These are phyloP conservation scores for Chelonus formosanus DNA, from an alignment of 2,888 invertebrate species.

Conservation along the genomic window DNA sequence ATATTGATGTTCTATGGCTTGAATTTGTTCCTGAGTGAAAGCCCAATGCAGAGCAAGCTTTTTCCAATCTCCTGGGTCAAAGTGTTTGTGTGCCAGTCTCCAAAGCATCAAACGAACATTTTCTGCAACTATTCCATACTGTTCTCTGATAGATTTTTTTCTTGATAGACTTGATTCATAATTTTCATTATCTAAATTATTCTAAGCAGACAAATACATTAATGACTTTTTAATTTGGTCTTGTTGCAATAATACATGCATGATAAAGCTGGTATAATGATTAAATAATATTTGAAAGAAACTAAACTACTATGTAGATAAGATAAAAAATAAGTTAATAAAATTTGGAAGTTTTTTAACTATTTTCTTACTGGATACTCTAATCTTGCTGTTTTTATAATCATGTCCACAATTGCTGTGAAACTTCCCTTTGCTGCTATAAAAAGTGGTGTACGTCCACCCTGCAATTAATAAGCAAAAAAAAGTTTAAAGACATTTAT, in stretches of 20 bases:
- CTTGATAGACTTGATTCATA: slow-evolving; percentile 54
- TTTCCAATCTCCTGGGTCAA: slow-evolving; percentile 74
- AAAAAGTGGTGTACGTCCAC: slow-evolving; percentile 77
- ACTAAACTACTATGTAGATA: neutral
- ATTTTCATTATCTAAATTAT: slow-evolving; percentile 52
- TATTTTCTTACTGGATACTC: slow-evolving; percentile 70
- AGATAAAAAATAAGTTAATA: too few species aligned
- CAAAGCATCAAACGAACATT: slow-evolving; percentile 66
- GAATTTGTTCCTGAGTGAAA: slow-evolving; percentile 75
- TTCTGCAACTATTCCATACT: slow-evolving; percentile 55
- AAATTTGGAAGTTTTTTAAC: neutral
- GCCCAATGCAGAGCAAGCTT: slow-evolving; percentile 73
- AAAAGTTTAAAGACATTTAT: too few species aligned
- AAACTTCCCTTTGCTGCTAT: slow-evolving; percentile 84
- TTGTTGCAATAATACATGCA: too few species aligned
- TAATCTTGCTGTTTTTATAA: slow-evolving; percentile 78
- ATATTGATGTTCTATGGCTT: slow-evolving; percentile 76
- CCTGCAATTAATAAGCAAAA: slow-evolving; percentile 60
- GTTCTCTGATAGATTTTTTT: slow-evolving; percentile 49
- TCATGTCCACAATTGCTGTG: slow-evolving; percentile 83
- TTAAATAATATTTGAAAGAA: neutral
- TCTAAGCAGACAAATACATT: slow-evolving; percentile 39
- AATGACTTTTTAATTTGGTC: too few species aligned
- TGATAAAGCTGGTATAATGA: too few species aligned
- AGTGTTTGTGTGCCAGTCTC: slow-evolving; percentile 70